These are phyloP conservation scores for Geotrypetes seraphini DNA, from an alignment of 2,797 vertebrate genomes.

Conservation along the genomic window DNA sequence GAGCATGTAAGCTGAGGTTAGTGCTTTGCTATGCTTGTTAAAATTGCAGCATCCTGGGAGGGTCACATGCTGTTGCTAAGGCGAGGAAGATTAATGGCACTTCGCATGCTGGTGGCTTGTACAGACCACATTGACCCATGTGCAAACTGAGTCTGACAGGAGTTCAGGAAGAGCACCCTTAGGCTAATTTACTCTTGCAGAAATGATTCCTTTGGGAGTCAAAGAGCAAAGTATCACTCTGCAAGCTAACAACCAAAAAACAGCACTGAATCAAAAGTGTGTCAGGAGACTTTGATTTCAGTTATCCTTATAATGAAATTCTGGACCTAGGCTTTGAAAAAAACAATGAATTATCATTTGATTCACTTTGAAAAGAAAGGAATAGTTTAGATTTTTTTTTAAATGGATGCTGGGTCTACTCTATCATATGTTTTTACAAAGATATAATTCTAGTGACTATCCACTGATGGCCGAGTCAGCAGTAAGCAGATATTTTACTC, in stretches of 20 bases:
- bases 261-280: slow-evolving; percentile 1
- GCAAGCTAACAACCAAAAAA: slow-evolving; percentile 1
- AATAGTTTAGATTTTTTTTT: too few relatives aligned
- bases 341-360: too few relatives aligned
- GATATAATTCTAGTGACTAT: too few relatives aligned
- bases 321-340: too few relatives aligned
- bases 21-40: slow-evolving; percentile 9
- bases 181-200: slow-evolving; percentile 27
- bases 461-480: too few relatives aligned
- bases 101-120: slow-evolving; percentile 14
- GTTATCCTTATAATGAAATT: too few relatives aligned
- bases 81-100: slow-evolving; percentile 34
- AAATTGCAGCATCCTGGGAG: slow-evolving; percentile 11
- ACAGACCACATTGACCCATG: slow-evolving; percentile 22
- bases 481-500: too few relatives aligned
- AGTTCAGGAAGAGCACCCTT: slow-evolving; percentile 17
- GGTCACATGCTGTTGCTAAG: slow-evolving; percentile 7
- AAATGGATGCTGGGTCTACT: too few relatives aligned
- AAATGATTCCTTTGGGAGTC: slow-evolving; percentile 15
- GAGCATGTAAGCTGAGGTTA: slow-evolving; percentile 9
- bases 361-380: too few relatives aligned
- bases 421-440: too few relatives aligned
- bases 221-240: slow-evolving; percentile 23
- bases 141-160: slow-evolving; percentile 17
- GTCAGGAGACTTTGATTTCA: neutral